phyloP scores from a whole-genome alignment of 2,113 vertebrate genomes.

The Lophochroa leadbeateri region DNA sequence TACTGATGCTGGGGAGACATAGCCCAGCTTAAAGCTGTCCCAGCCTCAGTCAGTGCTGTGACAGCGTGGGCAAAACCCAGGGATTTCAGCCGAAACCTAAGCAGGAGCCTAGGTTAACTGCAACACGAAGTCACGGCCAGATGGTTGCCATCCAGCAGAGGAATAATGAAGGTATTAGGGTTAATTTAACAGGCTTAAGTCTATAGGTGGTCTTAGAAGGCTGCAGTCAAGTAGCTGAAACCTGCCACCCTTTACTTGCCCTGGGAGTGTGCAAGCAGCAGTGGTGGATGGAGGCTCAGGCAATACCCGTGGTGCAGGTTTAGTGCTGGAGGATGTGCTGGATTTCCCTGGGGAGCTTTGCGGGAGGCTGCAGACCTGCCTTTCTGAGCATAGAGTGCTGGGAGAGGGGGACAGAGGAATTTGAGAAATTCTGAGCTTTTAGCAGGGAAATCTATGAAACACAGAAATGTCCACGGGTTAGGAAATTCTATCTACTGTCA shows the following conservation, averaged over 20 bases:
- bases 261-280: background rate
- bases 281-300: background rate
- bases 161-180: slow-evolving; percentile 55
- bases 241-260: background rate
- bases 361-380: background rate
- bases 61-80: background rate
- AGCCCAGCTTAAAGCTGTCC: background rate
- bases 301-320: background rate
- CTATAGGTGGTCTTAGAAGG: slow-evolving; percentile 50
- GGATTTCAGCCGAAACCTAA: slow-evolving; percentile 29
- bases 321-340: background rate
- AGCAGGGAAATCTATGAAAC: background rate
- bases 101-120: slow-evolving; percentile 6
- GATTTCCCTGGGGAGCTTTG: background rate
- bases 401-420: background rate
- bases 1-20: background rate
- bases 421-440: background rate
- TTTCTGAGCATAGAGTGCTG: background rate
- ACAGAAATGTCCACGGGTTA: background rate
- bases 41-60: background rate
- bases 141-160: slow-evolving; percentile 46
- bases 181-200: slow-evolving; percentile 59
- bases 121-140: slow-evolving; percentile 17
- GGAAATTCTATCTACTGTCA: slow-evolving; percentile 12
- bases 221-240: slow-evolving; percentile 44